Conservation (phyloP, 2,113 vertebrate species). For the Equus przewalskii region DNA sequence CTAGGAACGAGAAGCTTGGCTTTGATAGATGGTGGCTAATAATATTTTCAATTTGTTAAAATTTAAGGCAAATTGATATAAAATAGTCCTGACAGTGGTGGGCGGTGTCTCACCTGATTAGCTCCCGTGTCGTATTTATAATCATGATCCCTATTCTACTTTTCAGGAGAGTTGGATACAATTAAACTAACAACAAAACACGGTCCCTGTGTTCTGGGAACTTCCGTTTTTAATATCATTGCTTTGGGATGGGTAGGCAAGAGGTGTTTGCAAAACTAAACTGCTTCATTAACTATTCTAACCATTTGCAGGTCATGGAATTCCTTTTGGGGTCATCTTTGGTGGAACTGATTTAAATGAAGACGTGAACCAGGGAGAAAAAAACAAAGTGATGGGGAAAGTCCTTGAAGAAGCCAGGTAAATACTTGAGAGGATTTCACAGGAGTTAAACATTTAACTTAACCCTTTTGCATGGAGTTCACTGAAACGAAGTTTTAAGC, state of each 20-base stretch:
- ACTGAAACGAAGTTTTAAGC: accelerated
- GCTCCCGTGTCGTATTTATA: accelerated
- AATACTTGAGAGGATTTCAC: not conserved
- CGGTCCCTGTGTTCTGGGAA: accelerated
- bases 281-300: not conserved
- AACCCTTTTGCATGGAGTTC: accelerated
- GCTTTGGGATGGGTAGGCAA: accelerated
- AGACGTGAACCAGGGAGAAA: slow-evolving; percentile 92
- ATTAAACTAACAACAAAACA: accelerated
- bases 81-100: accelerated
- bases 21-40: not conserved
- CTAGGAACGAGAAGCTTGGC: not conserved
- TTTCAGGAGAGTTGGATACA: accelerated
- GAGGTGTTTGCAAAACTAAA: accelerated
- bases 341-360: slow-evolving; percentile 98
- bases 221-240: accelerated
- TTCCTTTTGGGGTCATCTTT: slow-evolving; percentile 96
- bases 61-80: not conserved
- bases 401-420: slow-evolving; percentile 95
- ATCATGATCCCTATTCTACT: accelerated
- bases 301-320: slow-evolving; percentile 87
- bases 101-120: accelerated
- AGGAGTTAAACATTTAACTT: accelerated
- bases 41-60: not conserved
- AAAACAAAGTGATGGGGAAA: slow-evolving; percentile 91